phyloP scores from a whole-genome alignment of 2,888 invertebrate genomes.

The Entomobrya proxima region DNA sequence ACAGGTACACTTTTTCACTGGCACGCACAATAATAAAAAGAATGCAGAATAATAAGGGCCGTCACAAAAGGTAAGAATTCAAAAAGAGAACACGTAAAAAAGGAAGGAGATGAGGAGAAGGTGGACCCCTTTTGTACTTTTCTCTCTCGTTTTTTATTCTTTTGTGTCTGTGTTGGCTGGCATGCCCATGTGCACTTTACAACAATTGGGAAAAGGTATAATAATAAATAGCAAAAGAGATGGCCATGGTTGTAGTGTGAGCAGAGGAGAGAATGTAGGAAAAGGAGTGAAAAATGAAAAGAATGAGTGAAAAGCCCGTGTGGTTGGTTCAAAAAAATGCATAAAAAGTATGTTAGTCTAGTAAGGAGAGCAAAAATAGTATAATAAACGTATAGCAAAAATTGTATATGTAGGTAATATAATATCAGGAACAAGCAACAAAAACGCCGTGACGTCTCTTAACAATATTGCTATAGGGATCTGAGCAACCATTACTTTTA shows the following conservation, averaged over 20 bases:
- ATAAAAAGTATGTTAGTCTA: too few relatives aligned
- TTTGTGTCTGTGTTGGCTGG: not conserved
- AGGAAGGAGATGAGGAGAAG: not conserved
- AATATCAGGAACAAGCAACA: too few relatives aligned
- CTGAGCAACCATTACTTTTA: too few relatives aligned
- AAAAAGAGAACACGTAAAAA: not conserved
- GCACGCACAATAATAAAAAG: not conserved
- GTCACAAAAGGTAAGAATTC: not conserved
- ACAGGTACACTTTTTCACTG: too few relatives aligned
- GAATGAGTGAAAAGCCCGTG: conserved; percentile 31
- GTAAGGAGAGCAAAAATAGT: not conserved
- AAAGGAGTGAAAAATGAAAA: conserved; percentile 3
- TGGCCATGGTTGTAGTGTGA: not conserved
- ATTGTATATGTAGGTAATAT: too few relatives aligned
- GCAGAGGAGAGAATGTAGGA: not conserved
- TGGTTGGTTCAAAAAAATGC: not conserved
- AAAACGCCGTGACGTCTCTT: too few relatives aligned
- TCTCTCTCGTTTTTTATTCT: not conserved
- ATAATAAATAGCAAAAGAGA: not conserved
- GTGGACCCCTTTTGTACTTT: not conserved
- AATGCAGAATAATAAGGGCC: not conserved
- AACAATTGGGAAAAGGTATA: not conserved
- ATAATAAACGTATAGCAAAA: conserved; percentile 4
- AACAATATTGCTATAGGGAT: too few relatives aligned
- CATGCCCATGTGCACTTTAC: not conserved